These are phyloP conservation scores for Aeoliscus strigatus DNA, from an alignment of 2,797 vertebrate genomes.

Conservation along the genomic window DNA sequence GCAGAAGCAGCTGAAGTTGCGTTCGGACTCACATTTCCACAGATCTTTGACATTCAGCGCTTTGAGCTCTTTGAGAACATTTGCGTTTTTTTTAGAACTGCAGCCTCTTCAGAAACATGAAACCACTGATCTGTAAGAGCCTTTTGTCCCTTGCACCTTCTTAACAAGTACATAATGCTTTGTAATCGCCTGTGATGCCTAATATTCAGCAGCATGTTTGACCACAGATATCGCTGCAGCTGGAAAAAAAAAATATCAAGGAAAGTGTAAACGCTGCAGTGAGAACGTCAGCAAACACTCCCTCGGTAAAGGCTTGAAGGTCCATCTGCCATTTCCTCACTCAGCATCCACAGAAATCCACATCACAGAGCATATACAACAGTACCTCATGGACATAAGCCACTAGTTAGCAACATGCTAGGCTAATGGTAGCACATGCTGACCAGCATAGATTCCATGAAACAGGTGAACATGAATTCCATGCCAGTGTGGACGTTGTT, in stretches of 20 bases:
- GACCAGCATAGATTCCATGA: too few relatives aligned
- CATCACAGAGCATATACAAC: too few relatives aligned
- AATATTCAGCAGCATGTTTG: slow-evolving; percentile 54
- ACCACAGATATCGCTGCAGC: slow-evolving; percentile 29
- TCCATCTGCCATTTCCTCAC: too few relatives aligned
- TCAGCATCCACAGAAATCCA: too few relatives aligned
- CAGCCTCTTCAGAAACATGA: slow-evolving; percentile 60
- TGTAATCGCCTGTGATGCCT: slow-evolving; percentile 48
- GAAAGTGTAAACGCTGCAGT: slow-evolving; percentile 15
- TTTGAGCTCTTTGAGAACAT: slow-evolving; percentile 48
- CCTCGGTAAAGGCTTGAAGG: background rate
- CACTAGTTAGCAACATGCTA: too few relatives aligned
- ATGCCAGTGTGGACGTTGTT: too few relatives aligned
- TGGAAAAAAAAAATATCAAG: slow-evolving; percentile 28
- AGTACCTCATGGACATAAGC: too few relatives aligned
- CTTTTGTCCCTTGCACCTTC: slow-evolving; percentile 57
- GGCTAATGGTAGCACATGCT: too few relatives aligned
- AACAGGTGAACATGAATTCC: too few relatives aligned
- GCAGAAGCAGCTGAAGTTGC: slow-evolving; percentile 1
- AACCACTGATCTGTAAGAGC: slow-evolving; percentile 66
- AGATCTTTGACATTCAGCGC: slow-evolving; percentile 24
- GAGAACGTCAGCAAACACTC: slow-evolving; percentile 6
- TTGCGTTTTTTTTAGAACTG: slow-evolving; percentile 43
- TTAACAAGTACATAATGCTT: slow-evolving; percentile 55
- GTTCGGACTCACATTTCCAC: slow-evolving; percentile 23